Evolutionary conservation across 2,888 invertebrate species (phyloP).

Genomic region (Acrobasis repandana): DNA sequence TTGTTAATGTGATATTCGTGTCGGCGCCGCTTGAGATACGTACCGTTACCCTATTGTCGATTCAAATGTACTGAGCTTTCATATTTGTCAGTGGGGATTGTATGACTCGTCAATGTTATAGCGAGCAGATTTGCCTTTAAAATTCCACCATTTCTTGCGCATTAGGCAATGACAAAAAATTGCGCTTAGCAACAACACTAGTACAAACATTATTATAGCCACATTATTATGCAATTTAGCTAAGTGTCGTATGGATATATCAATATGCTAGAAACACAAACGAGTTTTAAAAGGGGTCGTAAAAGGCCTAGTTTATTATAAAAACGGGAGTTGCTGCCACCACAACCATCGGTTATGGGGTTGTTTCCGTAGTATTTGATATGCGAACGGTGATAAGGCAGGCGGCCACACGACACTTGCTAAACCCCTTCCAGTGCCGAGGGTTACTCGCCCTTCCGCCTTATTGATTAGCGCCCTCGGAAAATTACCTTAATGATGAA

Average conservation of each 20-base stretch:
- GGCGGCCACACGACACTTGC: conserved; percentile 75
- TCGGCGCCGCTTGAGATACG: conserved; percentile 68
- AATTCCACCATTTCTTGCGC: background rate
- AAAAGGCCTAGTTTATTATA: conserved; percentile 26
- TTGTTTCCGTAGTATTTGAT: conserved; percentile 73
- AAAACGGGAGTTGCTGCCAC: conserved; percentile 30
- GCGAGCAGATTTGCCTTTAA: background rate
- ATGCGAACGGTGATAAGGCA: conserved; percentile 73
- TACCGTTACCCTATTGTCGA: conserved; percentile 79
- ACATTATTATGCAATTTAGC: too few relatives aligned
- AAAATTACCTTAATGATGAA: conserved; percentile 60
- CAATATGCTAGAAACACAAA: conserved; percentile 12
- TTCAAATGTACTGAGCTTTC: conserved; percentile 70
- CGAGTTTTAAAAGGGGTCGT: conserved; percentile 12
- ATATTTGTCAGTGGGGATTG: conserved; percentile 71
- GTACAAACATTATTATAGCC: conserved; percentile 9
- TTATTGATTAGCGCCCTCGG: conserved; percentile 76
- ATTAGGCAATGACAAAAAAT: background rate
- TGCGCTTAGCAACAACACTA: conserved; percentile 14
- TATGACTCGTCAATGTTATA: conserved; percentile 42
- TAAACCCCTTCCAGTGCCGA: conserved; percentile 71
- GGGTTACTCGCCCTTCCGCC: conserved; percentile 77
- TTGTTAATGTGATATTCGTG: conserved; percentile 81
- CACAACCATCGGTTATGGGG: conserved; percentile 50
- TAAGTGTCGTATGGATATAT: background rate